phyloP scores from a whole-genome alignment of 2,797 vertebrate genomes.

The Limosa lapponica region DNA sequence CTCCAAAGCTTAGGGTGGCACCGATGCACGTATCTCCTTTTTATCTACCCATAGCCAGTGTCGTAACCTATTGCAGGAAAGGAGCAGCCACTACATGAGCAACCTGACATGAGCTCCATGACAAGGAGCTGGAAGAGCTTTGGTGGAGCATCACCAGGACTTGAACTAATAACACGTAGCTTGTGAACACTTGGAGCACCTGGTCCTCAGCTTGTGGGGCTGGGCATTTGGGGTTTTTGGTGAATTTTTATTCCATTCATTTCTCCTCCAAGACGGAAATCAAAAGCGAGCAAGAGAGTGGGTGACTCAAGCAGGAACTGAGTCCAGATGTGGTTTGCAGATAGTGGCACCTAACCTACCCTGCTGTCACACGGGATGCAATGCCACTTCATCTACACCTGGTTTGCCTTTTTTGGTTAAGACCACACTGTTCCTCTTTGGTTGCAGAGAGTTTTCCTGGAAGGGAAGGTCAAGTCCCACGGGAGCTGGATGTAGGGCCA shows the following conservation, averaged over 20 bases:
- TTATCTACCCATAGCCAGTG: background rate
- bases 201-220: background rate
- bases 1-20: background rate
- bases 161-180: background rate
- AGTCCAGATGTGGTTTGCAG: conserved; percentile 1
- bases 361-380: background rate
- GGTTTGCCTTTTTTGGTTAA: background rate
- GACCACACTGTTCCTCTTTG: background rate
- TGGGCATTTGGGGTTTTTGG: background rate
- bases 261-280: background rate
- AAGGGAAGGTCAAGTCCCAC: background rate
- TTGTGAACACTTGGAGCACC: background rate
- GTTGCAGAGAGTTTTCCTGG: background rate
- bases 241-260: background rate
- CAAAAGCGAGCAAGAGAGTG: background rate
- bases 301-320: background rate
- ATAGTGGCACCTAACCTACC: background rate
- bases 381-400: background rate
- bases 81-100: background rate
- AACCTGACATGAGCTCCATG: background rate
- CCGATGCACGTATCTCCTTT: background rate
- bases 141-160: background rate
- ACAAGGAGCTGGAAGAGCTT: background rate
- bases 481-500: background rate
- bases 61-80: background rate